phyloP scores from a whole-genome alignment of 1,140 invertebrate species.

The Neelides sp. region DNA sequence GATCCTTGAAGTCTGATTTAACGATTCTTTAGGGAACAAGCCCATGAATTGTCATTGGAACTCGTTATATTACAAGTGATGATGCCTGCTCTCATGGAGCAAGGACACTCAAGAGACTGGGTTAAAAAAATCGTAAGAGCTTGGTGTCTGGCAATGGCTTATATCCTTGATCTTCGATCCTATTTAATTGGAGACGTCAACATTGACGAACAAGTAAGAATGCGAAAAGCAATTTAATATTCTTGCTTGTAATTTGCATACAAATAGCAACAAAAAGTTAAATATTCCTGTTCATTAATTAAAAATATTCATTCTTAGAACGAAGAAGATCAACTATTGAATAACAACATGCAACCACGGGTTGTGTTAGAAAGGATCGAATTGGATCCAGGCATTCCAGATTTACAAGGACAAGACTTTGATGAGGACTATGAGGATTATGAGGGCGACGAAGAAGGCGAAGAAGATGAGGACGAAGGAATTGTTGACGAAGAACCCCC shows the following conservation, averaged over 20 bases:
- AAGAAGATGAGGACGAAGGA: slow-evolving; percentile 5
- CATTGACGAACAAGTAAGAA: slow-evolving; percentile 30
- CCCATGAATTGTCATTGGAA: slow-evolving; percentile 81
- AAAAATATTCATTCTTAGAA: too few relatives aligned
- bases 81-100: slow-evolving; percentile 88
- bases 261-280: too few relatives aligned
- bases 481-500: slow-evolving; percentile 1
- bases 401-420: slow-evolving; percentile 34
- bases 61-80: slow-evolving; percentile 84
- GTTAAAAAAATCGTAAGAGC: slow-evolving; percentile 69
- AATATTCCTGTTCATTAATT: too few relatives aligned
- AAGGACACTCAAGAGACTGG: slow-evolving; percentile 87
- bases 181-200: slow-evolving; percentile 64
- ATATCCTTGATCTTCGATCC: slow-evolving; percentile 70
- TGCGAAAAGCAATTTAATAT: slow-evolving; percentile 2
- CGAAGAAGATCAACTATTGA: too few relatives aligned
- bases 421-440: slow-evolving; percentile 14
- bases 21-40: slow-evolving; percentile 50
- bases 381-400: slow-evolving; percentile 13
- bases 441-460: slow-evolving; percentile 9
- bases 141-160: slow-evolving; percentile 81
- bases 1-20: too few relatives aligned
- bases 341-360: too few relatives aligned
- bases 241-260: background rate
- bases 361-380: background rate